Conservation (phyloP, 1,140 invertebrate species). For the Lysiphlebus fabarum region DNA sequence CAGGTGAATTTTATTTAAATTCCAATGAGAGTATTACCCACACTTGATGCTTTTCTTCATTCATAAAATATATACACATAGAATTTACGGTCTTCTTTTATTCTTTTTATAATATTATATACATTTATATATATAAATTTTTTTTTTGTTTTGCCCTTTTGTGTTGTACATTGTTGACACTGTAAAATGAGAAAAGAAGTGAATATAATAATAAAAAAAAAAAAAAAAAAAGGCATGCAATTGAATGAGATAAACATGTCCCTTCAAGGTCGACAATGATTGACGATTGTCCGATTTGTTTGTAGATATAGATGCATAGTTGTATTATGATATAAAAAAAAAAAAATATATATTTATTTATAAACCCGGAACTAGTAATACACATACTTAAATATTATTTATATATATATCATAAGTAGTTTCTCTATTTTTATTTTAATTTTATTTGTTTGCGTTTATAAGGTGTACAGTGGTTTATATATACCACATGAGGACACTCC, state of each 20-base stretch:
- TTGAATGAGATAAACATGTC: conserved; percentile 17
- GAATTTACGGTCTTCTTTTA: background rate
- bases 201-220: conserved; percentile 2
- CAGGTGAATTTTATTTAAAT: conserved; percentile 47
- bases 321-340: background rate
- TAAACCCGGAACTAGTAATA: conserved; percentile 20
- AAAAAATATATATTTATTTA: too few relatives aligned
- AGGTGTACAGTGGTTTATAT: background rate
- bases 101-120: conserved; percentile 9
- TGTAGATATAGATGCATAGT: conserved; percentile 33
- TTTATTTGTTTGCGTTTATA: conserved; percentile 10
- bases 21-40: conserved; percentile 24
- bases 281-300: conserved; percentile 45
- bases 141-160: conserved; percentile 17
- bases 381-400: conserved; percentile 28
- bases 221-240: background rate
- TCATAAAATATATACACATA: conserved; percentile 6
- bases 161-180: conserved; percentile 11
- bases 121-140: conserved; percentile 11
- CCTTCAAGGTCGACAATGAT: conserved; percentile 29
- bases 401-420: background rate
- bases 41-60: background rate
- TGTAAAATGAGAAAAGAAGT: background rate
- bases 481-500: conserved; percentile 2
- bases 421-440: too few relatives aligned